Evolutionary conservation across 1,140 invertebrate species (phyloP).

Genomic region (Orchesella cincta): DNA sequence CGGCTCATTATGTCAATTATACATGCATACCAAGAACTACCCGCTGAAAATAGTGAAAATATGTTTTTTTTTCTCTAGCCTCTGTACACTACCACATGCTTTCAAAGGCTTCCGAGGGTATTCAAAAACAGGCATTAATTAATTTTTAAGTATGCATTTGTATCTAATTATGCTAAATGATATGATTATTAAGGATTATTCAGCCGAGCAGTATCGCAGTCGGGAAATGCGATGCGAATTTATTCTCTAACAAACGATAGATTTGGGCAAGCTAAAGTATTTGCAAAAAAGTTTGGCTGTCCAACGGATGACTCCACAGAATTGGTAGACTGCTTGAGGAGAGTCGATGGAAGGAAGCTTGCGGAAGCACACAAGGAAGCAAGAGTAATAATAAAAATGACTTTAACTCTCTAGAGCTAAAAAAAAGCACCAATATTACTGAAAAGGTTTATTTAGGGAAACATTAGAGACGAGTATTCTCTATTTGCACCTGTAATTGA

Average conservation of each 20-base stretch:
- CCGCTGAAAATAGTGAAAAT: background rate
- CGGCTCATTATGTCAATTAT: background rate
- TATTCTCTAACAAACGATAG: background rate
- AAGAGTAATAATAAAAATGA: slow-evolving; percentile 12
- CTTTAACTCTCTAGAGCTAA: background rate
- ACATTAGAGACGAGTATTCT: slow-evolving; percentile 28
- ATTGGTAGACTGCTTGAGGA: slow-evolving; percentile 46
- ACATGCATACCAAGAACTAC: too few relatives aligned
- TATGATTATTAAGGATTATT: slow-evolving; percentile 15
- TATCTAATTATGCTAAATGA: too few relatives aligned
- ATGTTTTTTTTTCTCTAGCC: background rate
- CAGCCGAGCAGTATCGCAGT: slow-evolving; percentile 16
- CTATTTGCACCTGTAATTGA: slow-evolving; percentile 38
- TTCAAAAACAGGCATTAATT: background rate
- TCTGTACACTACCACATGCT: slow-evolving; percentile 16
- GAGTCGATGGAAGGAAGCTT: slow-evolving; percentile 16
- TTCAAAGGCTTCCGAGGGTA: slow-evolving; percentile 7
- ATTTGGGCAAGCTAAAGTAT: slow-evolving; percentile 1
- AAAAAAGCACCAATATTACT: background rate
- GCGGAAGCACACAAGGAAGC: slow-evolving; percentile 34
- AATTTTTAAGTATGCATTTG: background rate
- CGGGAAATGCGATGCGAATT: background rate
- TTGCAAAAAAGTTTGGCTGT: slow-evolving; percentile 56
- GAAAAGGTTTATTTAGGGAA: slow-evolving; percentile 18
- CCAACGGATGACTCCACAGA: slow-evolving; percentile 36